Conservation (phyloP, 2,113 vertebrate genomes). For the Sylvilagus bachmani region DNA sequence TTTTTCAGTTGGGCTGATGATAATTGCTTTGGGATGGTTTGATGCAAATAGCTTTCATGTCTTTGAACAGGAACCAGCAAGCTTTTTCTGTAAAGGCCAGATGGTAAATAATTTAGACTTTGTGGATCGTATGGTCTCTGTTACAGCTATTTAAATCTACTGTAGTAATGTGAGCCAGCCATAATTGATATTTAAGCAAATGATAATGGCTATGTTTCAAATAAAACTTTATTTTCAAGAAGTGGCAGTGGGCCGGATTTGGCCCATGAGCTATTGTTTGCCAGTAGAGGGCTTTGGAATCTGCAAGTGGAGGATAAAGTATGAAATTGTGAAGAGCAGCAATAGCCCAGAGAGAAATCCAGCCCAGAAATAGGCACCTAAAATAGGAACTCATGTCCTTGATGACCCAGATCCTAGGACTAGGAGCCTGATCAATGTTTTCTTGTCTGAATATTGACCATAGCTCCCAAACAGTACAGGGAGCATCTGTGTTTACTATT, state of each 20-base stretch:
- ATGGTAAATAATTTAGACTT: conserved; percentile 9
- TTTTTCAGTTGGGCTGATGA: neutral
- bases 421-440: conserved; percentile 14
- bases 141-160: conserved; percentile 19
- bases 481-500: neutral
- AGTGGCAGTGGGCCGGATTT: neutral
- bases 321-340: neutral
- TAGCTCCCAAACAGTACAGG: neutral
- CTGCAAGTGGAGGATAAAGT: conserved; percentile 26
- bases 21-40: conserved; percentile 40
- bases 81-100: conserved; percentile 10
- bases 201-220: neutral
- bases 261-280: neutral
- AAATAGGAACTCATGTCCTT: neutral
- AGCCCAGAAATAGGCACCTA: conserved; percentile 1
- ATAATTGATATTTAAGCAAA: conserved; percentile 55
- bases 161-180: conserved; percentile 7
- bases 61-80: neutral
- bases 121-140: neutral
- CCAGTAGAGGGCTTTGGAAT: neutral
- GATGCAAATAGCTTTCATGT: neutral
- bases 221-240: conserved; percentile 47
- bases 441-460: neutral
- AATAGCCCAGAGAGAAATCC: conserved; percentile 13
- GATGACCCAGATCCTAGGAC: neutral